Conservation (phyloP, 2,797 vertebrate species). For the Tangara arthus region DNA sequence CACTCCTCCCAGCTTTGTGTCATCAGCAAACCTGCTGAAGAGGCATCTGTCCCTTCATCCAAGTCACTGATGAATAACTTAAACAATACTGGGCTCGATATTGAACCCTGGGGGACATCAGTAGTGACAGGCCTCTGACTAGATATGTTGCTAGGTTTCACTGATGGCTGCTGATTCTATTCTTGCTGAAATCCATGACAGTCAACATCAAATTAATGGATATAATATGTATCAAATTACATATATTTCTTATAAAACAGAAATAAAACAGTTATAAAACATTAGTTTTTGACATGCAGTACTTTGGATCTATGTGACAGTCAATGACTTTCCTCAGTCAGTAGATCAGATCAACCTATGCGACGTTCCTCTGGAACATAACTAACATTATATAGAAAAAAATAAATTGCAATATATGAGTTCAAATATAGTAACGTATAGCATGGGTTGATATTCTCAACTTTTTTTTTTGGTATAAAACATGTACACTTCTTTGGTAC, state of each 20-base stretch:
- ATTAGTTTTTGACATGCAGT: not conserved
- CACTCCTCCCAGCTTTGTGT: not conserved
- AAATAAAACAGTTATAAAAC: too few species aligned
- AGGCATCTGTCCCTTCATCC: not conserved
- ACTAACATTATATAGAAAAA: not conserved
- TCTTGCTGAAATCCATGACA: not conserved
- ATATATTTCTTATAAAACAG: not conserved
- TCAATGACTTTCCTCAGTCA: not conserved
- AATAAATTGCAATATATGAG: not conserved
- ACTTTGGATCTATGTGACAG: not conserved
- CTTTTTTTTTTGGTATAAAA: not conserved
- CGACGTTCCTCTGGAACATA: rapidly evolving
- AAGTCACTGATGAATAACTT: not conserved
- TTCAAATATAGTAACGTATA: not conserved
- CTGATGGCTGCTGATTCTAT: not conserved
- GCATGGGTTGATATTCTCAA: not conserved
- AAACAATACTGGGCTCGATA: not conserved
- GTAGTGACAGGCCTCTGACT: not conserved
- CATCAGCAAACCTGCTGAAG: not conserved
- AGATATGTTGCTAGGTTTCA: not conserved
- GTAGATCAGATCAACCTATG: not conserved
- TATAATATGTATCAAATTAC: not conserved
- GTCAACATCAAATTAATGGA: not conserved
- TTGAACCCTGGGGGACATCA: not conserved
- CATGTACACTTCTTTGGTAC: not conserved